Evolutionary conservation across 2,888 invertebrate species (phyloP).

Genomic region (Steinernema scapterisci): DNA sequence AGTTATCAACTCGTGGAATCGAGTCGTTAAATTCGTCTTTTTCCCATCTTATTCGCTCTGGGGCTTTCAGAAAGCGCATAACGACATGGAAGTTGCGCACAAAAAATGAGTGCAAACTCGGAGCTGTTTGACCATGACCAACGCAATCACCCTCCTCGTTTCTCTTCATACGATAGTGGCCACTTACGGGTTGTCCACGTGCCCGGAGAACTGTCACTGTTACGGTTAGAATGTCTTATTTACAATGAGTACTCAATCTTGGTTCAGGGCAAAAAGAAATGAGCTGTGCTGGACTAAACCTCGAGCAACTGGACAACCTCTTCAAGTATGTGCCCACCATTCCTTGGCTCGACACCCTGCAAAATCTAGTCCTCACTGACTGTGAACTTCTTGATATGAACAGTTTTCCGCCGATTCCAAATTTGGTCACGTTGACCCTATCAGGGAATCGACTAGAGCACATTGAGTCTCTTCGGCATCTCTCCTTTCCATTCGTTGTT

Average conservation of each 20-base stretch:
- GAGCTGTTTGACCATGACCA: not conserved
- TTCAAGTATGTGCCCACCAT: not conserved
- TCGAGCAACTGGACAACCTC: not conserved
- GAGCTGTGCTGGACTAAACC: not conserved
- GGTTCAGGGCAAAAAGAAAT: not conserved
- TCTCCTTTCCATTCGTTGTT: not conserved
- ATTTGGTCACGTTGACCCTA: constrained; percentile 35
- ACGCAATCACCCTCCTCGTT: not conserved
- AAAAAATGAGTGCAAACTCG: not conserved
- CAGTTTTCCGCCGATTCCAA: constrained; percentile 23
- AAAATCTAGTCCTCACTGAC: constrained; percentile 8
- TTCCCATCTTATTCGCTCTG: not conserved
- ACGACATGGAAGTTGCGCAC: not conserved
- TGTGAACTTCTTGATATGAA: constrained; percentile 28
- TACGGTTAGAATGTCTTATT: not conserved
- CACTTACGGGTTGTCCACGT: not conserved
- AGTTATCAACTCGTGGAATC: not conserved
- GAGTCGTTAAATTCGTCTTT: not conserved
- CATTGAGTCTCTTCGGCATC: constrained; percentile 25
- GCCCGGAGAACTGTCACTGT: not conserved
- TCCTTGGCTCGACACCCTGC: constrained; percentile 15
- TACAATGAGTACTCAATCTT: not conserved
- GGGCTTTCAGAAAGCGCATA: not conserved
- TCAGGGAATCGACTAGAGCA: constrained; percentile 34
- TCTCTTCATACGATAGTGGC: not conserved